These are phyloP conservation scores for Charanyca ferruginea DNA, from an alignment of 2,888 invertebrate species.

Conservation along the genomic window DNA sequence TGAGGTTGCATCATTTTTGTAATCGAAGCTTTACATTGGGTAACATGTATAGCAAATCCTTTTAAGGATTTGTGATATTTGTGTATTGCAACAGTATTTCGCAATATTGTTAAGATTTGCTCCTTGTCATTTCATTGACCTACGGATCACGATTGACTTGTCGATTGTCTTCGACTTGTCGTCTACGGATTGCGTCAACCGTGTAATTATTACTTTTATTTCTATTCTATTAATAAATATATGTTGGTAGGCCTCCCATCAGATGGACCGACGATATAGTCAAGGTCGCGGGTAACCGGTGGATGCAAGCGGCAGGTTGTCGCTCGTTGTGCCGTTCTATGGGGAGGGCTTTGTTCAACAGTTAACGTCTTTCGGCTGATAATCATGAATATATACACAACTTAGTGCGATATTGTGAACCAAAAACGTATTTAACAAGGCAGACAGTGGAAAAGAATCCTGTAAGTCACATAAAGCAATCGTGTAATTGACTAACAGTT, in stretches of 20 bases:
- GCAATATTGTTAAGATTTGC: conserved; percentile 13
- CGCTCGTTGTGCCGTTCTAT: too few species aligned
- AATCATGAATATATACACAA: too few species aligned
- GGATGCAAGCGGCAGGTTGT: too few species aligned
- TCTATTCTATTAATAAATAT: not conserved
- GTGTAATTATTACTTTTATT: not conserved
- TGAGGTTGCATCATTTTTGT: not conserved
- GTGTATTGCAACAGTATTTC: conserved; percentile 36
- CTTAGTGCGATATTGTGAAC: too few species aligned
- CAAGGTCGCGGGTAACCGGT: too few species aligned
- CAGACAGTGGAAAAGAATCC: too few species aligned
- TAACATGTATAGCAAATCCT: not conserved
- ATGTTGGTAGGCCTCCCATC: too few species aligned
- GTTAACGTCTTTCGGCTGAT: too few species aligned
- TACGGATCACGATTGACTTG: not conserved
- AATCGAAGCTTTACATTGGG: not conserved
- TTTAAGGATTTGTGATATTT: not conserved
- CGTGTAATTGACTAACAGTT: not conserved
- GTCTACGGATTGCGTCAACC: not conserved
- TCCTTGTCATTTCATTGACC: conserved; percentile 26
- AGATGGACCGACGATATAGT: too few species aligned
- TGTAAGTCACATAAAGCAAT: not conserved
- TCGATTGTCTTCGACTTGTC: too few species aligned
- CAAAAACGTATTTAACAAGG: too few species aligned
- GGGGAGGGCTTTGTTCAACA: too few species aligned